Evolutionary conservation across 2,797 vertebrate genomes (phyloP).

Genomic region (Anableps anableps): DNA sequence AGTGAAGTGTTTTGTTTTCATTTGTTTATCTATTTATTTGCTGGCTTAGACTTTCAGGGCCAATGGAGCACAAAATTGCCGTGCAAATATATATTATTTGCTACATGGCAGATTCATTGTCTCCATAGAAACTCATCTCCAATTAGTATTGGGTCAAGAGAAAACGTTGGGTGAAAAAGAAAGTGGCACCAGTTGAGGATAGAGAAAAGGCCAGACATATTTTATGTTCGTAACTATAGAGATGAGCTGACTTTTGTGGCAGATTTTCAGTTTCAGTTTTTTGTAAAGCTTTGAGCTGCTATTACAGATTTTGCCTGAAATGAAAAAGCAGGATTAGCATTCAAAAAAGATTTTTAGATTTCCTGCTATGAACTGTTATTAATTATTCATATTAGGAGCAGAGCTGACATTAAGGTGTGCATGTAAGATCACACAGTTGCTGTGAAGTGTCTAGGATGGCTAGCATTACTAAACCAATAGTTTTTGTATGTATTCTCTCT

Average conservation of each 20-base stretch:
- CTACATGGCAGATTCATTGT: conserved; percentile 68
- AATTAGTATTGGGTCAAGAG: conserved; percentile 60
- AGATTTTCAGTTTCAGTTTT: too few relatives aligned
- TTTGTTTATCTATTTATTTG: conserved; percentile 74
- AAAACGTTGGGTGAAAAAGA: conserved; percentile 30
- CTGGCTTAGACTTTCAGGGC: conserved; percentile 69
- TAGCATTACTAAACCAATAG: too few relatives aligned
- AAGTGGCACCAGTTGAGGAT: conserved; percentile 1
- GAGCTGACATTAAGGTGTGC: background rate
- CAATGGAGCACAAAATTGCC: conserved; percentile 75
- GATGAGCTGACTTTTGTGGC: background rate
- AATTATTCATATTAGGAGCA: background rate
- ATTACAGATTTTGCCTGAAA: background rate
- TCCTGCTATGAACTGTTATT: background rate
- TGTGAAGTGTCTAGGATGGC: too few relatives aligned
- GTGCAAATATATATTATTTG: conserved; percentile 73
- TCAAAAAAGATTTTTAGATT: background rate
- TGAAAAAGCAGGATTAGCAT: too few relatives aligned
- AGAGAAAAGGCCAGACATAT: background rate
- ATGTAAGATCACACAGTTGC: too few relatives aligned
- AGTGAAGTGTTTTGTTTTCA: conserved; percentile 61
- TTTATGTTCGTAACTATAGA: background rate
- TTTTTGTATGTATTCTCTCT: too few relatives aligned
- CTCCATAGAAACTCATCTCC: conserved; percentile 69
- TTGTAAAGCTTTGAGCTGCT: background rate